Percentiles rank a stretch among this genome's conserved stretches.
These are phyloP conservation scores for Glossosoma conforme DNA, from an alignment of 1,140 invertebrate genomes.

Conservation along the genomic window DNA sequence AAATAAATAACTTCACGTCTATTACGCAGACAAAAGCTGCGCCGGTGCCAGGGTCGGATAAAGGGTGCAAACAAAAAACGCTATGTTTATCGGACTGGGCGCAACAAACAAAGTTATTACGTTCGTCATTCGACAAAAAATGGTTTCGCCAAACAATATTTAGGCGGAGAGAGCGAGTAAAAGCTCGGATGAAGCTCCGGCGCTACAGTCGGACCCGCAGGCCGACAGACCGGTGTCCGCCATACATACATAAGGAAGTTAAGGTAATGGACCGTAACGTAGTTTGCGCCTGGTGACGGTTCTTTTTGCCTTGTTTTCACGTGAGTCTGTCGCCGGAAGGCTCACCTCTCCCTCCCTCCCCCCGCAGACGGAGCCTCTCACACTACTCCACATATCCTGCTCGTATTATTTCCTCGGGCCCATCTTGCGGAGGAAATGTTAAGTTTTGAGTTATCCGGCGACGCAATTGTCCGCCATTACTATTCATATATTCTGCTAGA, in stretches of 20 bases:
- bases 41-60: constrained; percentile 8
- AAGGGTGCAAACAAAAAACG: constrained; percentile 4
- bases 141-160: constrained; percentile 10
- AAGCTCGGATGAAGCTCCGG: too few species aligned
- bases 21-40: too few species aligned
- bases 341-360: not conserved
- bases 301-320: constrained; percentile 10
- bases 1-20: too few species aligned
- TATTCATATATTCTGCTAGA: too few species aligned
- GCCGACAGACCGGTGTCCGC: not conserved
- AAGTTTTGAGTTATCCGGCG: too few species aligned
- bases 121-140: constrained; percentile 17
- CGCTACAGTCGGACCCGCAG: too few species aligned
- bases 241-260: constrained; percentile 11
- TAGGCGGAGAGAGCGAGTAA: too few species aligned
- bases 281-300: constrained; percentile 3
- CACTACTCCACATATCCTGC: too few species aligned
- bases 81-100: constrained; percentile 7
- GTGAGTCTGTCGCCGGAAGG: not conserved
- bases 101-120: constrained; percentile 17
- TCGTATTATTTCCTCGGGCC: too few species aligned
- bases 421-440: too few species aligned
- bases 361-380: too few species aligned
- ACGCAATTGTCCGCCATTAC: too few species aligned
- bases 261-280: constrained; percentile 9